Evolutionary conservation across 2,797 vertebrate genomes (phyloP).

Genomic region (Loriculus beryllinus): DNA sequence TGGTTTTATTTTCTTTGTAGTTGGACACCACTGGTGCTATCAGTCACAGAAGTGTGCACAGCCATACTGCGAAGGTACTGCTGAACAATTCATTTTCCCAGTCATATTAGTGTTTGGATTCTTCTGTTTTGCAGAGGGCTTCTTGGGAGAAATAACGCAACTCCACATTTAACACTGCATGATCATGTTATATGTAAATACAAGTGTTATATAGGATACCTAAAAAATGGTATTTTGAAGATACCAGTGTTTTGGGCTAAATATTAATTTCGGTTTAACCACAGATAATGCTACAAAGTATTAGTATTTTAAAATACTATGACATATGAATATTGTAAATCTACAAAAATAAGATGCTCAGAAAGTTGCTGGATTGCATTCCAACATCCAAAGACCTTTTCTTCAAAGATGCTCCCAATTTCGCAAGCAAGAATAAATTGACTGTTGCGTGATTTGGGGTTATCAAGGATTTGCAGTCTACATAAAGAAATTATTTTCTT

Average conservation of each 20-base stretch:
- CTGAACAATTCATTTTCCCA: background rate
- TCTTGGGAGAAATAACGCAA: background rate
- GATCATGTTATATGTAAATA: rapidly evolving
- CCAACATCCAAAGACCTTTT: background rate
- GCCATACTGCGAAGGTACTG: constrained; percentile 39
- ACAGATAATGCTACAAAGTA: background rate
- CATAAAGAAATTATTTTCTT: background rate
- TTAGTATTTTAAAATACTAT: background rate
- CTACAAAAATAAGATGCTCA: background rate
- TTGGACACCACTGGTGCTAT: constrained; percentile 51
- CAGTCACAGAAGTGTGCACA: constrained; percentile 2
- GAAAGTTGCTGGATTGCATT: background rate
- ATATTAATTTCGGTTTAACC: background rate
- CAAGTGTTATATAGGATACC: background rate
- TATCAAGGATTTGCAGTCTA: background rate
- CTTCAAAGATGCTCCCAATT: background rate
- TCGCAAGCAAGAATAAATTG: background rate
- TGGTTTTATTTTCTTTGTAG: background rate
- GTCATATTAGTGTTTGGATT: background rate
- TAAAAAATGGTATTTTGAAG: background rate
- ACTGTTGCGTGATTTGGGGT: background rate
- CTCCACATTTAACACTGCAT: background rate
- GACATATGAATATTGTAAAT: background rate
- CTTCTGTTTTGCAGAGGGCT: background rate
- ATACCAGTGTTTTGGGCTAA: background rate